Conservation (phyloP, 2,888 invertebrate species). For the Brachyptera risi region DNA sequence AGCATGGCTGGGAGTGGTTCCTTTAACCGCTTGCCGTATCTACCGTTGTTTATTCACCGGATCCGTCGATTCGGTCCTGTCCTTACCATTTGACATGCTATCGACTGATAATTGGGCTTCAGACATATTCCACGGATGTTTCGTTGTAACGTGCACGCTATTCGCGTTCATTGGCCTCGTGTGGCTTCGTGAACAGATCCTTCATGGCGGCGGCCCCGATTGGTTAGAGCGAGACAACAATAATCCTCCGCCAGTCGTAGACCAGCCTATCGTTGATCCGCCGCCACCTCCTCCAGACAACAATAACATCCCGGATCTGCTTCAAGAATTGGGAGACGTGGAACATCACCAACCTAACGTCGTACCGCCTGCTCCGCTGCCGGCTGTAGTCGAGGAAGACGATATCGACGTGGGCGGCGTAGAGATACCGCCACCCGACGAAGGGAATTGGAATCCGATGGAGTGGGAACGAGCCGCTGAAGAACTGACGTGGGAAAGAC, state of each 20-base stretch:
- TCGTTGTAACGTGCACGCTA: conserved; percentile 93
- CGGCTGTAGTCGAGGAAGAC: conserved; percentile 14
- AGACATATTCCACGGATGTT: conserved; percentile 94
- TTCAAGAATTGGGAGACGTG: conserved; percentile 37
- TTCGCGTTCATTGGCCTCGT: conserved; percentile 95
- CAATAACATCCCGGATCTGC: conserved; percentile 45
- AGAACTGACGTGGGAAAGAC: conserved; percentile 96
- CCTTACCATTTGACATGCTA: conserved; percentile 85
- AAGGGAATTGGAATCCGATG: conserved; percentile 96
- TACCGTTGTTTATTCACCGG: conserved; percentile 91
- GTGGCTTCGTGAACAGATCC: conserved; percentile 96
- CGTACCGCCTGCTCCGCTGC: conserved; percentile 19
- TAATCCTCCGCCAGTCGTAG: conserved; percentile 41
- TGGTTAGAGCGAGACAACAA: conserved; percentile 79
- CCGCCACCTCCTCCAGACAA: conserved; percentile 39
- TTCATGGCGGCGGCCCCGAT: conserved; percentile 95
- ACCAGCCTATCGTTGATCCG: neutral
- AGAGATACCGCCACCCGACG: conserved; percentile 54
- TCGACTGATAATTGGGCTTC: conserved; percentile 89
- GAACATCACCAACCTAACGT: neutral
- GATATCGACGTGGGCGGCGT: conserved; percentile 38
- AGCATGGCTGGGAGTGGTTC: conserved; percentile 96
- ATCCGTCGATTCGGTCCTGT: conserved; percentile 75
- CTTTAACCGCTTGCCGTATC: conserved; percentile 92
- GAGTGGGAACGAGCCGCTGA: conserved; percentile 98